phyloP scores from a whole-genome alignment of 2,888 invertebrate species.

The Catocala fraxini region DNA sequence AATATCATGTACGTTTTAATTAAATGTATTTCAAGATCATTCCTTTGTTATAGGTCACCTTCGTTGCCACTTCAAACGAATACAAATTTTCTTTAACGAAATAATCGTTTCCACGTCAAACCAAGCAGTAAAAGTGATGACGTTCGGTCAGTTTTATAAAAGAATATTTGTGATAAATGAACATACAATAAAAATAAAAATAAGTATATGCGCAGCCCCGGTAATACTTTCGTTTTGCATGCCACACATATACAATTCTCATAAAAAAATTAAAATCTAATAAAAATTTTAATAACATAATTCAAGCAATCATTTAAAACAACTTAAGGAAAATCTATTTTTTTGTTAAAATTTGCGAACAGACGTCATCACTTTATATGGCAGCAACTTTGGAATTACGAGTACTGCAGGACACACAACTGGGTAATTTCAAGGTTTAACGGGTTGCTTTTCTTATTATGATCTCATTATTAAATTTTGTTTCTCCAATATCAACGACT shows the following conservation, averaged over 20 bases:
- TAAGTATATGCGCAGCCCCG: background rate
- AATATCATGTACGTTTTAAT: conserved; percentile 35
- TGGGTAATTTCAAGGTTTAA: conserved; percentile 76
- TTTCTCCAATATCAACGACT: conserved; percentile 43
- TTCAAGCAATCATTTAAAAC: no score
- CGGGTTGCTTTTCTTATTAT: conserved; percentile 83
- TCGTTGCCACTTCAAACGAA: conserved; percentile 28
- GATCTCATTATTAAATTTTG: conserved; percentile 59
- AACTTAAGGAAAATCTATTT: background rate
- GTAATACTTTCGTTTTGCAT: no score
- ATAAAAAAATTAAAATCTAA: no score
- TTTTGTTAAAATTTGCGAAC: conserved; percentile 27
- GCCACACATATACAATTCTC: no score
- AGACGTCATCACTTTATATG: conserved; percentile 69
- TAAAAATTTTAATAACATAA: no score
- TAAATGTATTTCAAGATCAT: conserved; percentile 21
- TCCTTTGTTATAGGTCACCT: conserved; percentile 18
- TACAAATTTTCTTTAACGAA: conserved; percentile 11
- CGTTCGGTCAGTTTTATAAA: conserved; percentile 36
- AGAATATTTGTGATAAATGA: background rate
- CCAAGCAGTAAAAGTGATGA: conserved; percentile 47
- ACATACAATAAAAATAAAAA: conserved; percentile 5
- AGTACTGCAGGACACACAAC: conserved; percentile 83
- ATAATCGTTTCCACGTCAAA: conserved; percentile 22
- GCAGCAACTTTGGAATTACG: conserved; percentile 84